A percentile compares a stretch with the other conserved stretches of the same genome.
Evolutionary conservation across 2,797 vertebrate species (phyloP).

Genomic region (Lepus oiostolus): DNA sequence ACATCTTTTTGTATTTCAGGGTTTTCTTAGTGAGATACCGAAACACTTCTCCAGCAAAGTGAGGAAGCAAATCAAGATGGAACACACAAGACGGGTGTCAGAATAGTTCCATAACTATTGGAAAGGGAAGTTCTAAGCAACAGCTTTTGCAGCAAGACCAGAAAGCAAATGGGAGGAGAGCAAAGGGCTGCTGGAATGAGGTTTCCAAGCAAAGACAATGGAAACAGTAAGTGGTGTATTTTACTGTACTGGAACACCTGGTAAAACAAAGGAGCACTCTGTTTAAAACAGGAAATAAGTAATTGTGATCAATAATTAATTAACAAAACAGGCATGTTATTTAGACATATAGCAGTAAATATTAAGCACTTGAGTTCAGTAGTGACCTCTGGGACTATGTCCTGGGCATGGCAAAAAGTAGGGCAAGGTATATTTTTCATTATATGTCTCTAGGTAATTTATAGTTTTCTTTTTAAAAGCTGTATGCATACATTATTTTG

Average conservation of each 20-base stretch:
- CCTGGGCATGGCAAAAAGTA: not conserved
- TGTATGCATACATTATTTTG: not conserved
- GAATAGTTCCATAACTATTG: not conserved
- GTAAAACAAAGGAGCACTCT: not conserved
- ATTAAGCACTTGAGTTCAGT: not conserved
- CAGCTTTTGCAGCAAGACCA: not conserved
- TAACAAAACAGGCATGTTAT: not conserved
- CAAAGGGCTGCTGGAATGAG: not conserved
- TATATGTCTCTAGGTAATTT: not conserved
- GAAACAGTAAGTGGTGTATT: not conserved
- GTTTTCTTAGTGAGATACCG: not conserved
- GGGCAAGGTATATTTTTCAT: not conserved
- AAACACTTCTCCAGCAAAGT: not conserved
- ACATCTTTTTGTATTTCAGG: not conserved
- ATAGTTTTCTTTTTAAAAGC: not conserved
- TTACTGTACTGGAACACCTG: not conserved
- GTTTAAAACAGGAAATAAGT: not conserved
- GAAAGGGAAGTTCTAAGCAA: not conserved
- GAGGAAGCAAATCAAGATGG: not conserved
- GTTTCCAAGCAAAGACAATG: not conserved
- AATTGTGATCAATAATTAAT: not conserved
- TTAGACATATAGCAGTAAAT: not conserved
- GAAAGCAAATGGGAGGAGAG: not conserved
- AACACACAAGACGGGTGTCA: not conserved
- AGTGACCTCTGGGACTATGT: not conserved